Conservation (phyloP, 1,140 invertebrate genomes). For the Cataglyphis hispanica region DNA sequence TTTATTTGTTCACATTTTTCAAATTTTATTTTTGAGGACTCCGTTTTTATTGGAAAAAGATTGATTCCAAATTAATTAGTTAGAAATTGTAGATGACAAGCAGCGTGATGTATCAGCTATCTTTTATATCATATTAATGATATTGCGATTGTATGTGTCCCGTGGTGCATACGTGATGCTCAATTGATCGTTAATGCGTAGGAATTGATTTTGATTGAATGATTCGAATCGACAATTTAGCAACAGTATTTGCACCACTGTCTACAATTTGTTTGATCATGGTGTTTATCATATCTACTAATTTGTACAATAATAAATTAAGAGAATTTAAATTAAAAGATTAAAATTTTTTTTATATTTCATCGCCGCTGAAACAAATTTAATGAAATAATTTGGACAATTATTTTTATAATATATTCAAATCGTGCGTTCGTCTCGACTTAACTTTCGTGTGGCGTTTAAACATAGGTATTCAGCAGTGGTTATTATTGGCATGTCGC, state of each 20-base stretch:
- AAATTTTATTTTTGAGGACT: neutral
- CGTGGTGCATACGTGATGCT: neutral
- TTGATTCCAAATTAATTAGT: neutral
- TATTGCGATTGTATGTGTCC: neutral
- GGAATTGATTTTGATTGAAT: conserved; percentile 26
- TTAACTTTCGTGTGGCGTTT: neutral
- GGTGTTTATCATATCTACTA: neutral
- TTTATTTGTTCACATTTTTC: too few species aligned
- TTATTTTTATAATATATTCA: neutral
- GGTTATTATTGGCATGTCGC: conserved; percentile 40
- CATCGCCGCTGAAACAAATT: too few species aligned
- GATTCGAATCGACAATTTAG: neutral
- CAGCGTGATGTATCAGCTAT: neutral
- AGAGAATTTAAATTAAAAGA: neutral
- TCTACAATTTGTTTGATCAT: conserved; percentile 12
- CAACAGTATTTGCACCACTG: neutral
- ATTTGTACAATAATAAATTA: neutral
- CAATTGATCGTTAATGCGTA: conserved; percentile 20
- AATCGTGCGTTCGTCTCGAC: neutral
- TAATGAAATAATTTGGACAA: neutral
- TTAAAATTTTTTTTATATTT: neutral
- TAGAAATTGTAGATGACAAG: neutral
- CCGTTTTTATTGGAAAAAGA: neutral
- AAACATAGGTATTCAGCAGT: neutral
- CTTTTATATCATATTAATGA: neutral